Evolutionary conservation across 2,797 vertebrate species (phyloP), one percentile per base, ranked within the genome.

Genomic region (Lacerta bilineata): DNA sequence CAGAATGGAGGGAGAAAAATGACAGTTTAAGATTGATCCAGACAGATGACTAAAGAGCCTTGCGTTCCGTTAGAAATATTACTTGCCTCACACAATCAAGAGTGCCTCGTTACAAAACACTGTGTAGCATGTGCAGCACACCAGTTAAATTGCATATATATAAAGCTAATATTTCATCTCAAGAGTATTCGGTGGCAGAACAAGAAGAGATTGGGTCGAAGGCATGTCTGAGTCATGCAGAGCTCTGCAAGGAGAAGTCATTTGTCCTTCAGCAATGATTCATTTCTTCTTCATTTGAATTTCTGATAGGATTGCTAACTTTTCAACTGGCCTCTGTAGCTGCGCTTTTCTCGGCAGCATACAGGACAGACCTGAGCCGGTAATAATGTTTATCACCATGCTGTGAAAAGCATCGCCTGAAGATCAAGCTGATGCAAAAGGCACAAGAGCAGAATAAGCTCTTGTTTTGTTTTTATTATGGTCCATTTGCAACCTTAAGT

Each of bases 1-100:
- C 71, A 87, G 80, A 3, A 10, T 13, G 29, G 13, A 29, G 36
- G 1, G 29, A 82, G 39, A 29, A 36, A 23, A 89, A 91, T 0
- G 2, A 88, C 89, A 93, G 75, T 27, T 46, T 83, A 86, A 81
- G 92, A 93, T 75, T 88, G 91, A 94, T 93, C 83, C 89, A 85
- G 93, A 87, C 83, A 64, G 50, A 29, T 77, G 90, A 84, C 71
- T 80, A 11, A 94, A 91, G 91, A 91, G 55, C 9, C 71, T n/a
- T 81, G 86, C 0, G 0, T 18, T 79, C 41, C 74, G 50, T 78
- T 88, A 86, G 92, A 91, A 92, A 90, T 86, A 75, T 92, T 81
- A 39, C 85, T 69, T 84, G 86, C 55, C 50, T 72, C 87, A 76
- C 88, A 87, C 66, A 84, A 2, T 20, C 50, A 7, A 88, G 88